Percentiles rank a stretch among this genome's conserved stretches.
Evolutionary conservation across 2,113 vertebrate species (phyloP).

Genomic region (Acrocephalus arundinaceus): DNA sequence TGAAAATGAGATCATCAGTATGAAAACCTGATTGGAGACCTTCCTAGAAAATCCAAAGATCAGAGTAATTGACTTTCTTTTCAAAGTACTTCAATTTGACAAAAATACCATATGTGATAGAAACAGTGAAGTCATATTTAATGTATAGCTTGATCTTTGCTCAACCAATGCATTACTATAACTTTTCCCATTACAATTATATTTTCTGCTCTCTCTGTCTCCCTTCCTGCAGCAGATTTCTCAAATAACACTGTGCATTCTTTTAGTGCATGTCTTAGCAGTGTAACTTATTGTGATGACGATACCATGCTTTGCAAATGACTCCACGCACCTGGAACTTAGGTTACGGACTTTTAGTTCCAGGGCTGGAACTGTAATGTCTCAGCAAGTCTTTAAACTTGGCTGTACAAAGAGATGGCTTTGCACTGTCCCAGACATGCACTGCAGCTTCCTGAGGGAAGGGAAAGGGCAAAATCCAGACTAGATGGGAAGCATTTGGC

Average conservation of each 20-base stretch:
- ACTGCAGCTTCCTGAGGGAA: conserved; percentile 66
- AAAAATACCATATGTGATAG: conserved; percentile 9
- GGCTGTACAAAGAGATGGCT: conserved; percentile 34
- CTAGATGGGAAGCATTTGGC: conserved; percentile 56
- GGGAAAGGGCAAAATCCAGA: conserved; percentile 62
- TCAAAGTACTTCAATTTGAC: not conserved
- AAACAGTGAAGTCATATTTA: not conserved
- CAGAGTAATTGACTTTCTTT: not conserved
- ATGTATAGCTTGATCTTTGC: not conserved
- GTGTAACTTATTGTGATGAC: conserved; percentile 50
- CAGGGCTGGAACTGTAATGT: conserved; percentile 45
- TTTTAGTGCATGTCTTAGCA: conserved; percentile 12
- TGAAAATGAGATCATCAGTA: not conserved
- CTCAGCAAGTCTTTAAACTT: conserved; percentile 62
- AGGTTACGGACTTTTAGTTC: conserved; percentile 54
- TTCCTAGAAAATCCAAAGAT: not conserved
- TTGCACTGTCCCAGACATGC: not conserved
- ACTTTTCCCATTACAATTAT: conserved; percentile 24
- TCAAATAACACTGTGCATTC: conserved; percentile 28
- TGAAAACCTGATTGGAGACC: not conserved
- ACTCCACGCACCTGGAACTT: conserved; percentile 46
- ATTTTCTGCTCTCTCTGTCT: not conserved
- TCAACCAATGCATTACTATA: not conserved
- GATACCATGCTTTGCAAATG: conserved; percentile 39
- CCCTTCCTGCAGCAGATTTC: conserved; percentile 14